These are phyloP conservation scores for Leptatherina wallacei DNA, from an alignment of 2,797 vertebrate genomes.

Conservation along the genomic window DNA sequence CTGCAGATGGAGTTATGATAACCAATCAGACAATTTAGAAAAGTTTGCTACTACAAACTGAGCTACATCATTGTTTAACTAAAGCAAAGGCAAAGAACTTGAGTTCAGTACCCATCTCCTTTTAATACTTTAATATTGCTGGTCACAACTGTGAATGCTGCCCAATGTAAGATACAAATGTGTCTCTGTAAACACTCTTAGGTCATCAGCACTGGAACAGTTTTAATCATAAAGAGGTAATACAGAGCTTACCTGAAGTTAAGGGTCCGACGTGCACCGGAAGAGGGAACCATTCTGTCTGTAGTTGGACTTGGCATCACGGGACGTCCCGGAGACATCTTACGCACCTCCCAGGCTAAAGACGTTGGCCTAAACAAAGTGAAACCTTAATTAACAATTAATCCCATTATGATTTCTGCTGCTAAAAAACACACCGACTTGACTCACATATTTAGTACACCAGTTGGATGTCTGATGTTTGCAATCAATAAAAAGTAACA, in stretches of 20 bases:
- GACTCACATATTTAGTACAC: slow-evolving; percentile 36
- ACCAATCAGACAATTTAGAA: neutral
- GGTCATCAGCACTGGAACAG: neutral
- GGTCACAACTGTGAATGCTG: neutral
- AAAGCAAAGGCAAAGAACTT: too few species aligned
- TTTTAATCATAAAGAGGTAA: neutral
- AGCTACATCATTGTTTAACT: neutral
- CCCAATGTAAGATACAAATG: neutral
- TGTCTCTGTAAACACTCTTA: neutral
- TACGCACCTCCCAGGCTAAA: slow-evolving; percentile 98
- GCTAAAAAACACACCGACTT: slow-evolving; percentile 20
- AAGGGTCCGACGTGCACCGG: slow-evolving; percentile 89
- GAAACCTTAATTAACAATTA: slow-evolving; percentile 19
- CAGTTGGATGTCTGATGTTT: slow-evolving; percentile 40
- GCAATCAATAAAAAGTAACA: slow-evolving; percentile 48
- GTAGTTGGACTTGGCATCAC: slow-evolving; percentile 92
- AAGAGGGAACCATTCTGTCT: slow-evolving; percentile 91
- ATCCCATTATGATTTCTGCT: slow-evolving; percentile 10
- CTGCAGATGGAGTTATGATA: neutral
- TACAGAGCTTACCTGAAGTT: slow-evolving; percentile 89
- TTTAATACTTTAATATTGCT: neutral
- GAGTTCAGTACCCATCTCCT: too few species aligned
- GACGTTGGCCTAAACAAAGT: slow-evolving; percentile 90
- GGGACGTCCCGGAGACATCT: slow-evolving; percentile 98
- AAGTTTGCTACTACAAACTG: neutral